Evolutionary conservation across 2,113 vertebrate genomes (phyloP).

Genomic region (Origma solitaria): DNA sequence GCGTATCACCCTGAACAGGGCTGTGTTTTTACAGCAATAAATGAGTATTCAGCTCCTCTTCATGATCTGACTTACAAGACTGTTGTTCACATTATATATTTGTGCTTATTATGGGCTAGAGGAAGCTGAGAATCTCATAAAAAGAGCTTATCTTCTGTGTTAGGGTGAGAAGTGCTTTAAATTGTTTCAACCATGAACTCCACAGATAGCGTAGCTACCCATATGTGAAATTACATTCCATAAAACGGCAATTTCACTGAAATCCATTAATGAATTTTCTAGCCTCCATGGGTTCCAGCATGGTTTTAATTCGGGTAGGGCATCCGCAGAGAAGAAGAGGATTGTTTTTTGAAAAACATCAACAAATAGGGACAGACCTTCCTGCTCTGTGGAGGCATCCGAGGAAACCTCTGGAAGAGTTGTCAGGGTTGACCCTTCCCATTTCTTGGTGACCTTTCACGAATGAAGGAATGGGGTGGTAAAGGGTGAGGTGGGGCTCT

Average conservation of each 20-base stretch:
- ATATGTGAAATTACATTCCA: constrained; percentile 71
- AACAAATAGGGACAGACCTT: background rate
- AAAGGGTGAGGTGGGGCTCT: background rate
- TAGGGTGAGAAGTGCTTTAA: constrained; percentile 37
- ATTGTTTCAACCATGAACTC: constrained; percentile 49
- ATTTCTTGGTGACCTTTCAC: background rate
- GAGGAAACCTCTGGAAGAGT: background rate
- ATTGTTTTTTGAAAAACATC: background rate
- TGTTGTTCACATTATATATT: background rate
- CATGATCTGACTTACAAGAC: background rate
- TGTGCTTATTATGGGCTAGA: background rate
- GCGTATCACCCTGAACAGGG: background rate
- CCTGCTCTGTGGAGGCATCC: background rate
- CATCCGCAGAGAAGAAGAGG: constrained; percentile 40
- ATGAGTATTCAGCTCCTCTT: background rate
- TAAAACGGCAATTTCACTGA: constrained; percentile 62
- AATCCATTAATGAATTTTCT: constrained; percentile 59
- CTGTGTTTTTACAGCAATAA: background rate
- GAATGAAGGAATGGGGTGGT: background rate
- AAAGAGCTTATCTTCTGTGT: constrained; percentile 13
- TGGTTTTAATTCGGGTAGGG: constrained; percentile 52
- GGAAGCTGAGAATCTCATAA: constrained; percentile 28
- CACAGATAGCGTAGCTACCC: constrained; percentile 32
- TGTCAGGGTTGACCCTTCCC: background rate
- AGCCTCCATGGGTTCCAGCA: constrained; percentile 11